These are phyloP conservation scores for Mus caroli DNA, from an alignment of 2,797 vertebrate species.

Conservation along the genomic window DNA sequence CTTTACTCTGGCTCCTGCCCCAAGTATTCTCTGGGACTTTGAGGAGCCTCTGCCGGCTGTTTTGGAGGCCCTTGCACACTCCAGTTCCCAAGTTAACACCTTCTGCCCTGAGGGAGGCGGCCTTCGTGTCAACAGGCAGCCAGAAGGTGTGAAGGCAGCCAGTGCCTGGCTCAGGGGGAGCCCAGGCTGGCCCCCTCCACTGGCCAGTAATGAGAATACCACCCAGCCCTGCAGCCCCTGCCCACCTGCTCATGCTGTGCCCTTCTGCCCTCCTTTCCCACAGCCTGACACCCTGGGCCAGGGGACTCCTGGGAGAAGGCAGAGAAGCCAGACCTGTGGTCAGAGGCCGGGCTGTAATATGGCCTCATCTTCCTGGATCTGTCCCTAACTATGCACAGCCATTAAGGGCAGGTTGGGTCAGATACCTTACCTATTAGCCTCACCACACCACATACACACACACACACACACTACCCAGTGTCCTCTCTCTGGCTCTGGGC, in stretches of 20 bases:
- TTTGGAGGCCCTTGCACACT: slow-evolving; percentile 73
- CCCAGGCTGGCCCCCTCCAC: slow-evolving; percentile 1
- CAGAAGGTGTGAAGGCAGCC: slow-evolving; percentile 89
- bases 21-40: not conserved
- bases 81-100: slow-evolving; percentile 85
- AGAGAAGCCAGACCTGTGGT: not conserved
- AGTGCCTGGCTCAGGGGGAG: slow-evolving; percentile 12
- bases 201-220: slow-evolving; percentile 80
- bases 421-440: not conserved
- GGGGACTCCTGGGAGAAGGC: not conserved
- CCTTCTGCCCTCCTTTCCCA: not conserved
- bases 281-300: not conserved
- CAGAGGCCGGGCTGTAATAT: not conserved
- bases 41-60: slow-evolving; percentile 40
- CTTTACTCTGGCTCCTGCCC: not conserved
- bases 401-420: not conserved
- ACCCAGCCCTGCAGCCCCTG: not conserved
- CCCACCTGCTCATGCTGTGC: not conserved
- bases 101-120: slow-evolving; percentile 69
- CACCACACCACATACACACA: not conserved
- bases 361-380: not conserved
- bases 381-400: not conserved
- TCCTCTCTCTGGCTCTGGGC: not conserved
- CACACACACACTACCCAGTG: not conserved
- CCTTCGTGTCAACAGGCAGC: slow-evolving; percentile 91